Evolutionary conservation across 1,140 invertebrate species (phyloP).

Genomic region (Brachionus sp.): DNA sequence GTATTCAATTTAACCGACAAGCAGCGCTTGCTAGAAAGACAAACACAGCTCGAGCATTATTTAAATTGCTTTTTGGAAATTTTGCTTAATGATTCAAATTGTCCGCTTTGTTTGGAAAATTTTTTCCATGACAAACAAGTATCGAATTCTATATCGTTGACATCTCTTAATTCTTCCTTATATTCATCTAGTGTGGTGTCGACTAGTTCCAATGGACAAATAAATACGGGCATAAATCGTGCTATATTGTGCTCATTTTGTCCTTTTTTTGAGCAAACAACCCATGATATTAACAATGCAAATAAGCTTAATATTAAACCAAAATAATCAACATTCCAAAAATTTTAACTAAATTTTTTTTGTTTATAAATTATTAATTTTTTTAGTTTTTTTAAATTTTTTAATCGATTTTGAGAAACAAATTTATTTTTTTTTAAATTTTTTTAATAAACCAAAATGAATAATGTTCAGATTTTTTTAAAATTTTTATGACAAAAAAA

Average conservation of each 20-base stretch:
- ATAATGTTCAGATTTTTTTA: no score
- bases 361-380: no score
- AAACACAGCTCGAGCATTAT: constrained; percentile 27
- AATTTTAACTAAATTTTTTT: no score
- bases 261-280: constrained; percentile 31
- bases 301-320: neutral
- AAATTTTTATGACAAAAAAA: no score
- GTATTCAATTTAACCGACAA: constrained; percentile 22
- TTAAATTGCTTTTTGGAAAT: constrained; percentile 31
- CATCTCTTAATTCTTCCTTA: neutral
- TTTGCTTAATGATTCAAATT: constrained; percentile 10
- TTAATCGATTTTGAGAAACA: no score
- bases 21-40: neutral
- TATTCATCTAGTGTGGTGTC: neutral
- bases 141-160: neutral
- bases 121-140: constrained; percentile 8
- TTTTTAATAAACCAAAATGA: no score
- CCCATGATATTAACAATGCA: neutral
- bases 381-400: no score
- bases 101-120: neutral
- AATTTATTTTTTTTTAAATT: no score
- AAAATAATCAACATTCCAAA: neutral
- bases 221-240: neutral
- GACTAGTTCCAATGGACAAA: neutral
- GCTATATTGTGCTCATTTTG: neutral